phyloP scores from a whole-genome alignment of 2,888 invertebrate species.

The Iselma pallidipennis region DNA sequence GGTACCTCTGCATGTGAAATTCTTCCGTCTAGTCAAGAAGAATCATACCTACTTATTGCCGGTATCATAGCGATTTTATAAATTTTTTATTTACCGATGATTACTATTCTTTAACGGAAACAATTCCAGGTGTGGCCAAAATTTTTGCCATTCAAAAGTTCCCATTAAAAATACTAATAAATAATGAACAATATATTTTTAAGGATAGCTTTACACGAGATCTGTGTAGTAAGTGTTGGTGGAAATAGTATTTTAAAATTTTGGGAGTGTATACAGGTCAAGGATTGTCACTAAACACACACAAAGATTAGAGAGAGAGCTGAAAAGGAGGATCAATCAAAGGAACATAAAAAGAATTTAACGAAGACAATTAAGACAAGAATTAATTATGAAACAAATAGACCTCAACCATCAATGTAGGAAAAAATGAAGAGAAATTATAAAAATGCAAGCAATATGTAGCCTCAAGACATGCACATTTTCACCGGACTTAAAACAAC shows the following conservation, averaged over 20 bases:
- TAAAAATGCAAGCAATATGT: background rate
- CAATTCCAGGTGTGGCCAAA: background rate
- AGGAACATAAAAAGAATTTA: background rate
- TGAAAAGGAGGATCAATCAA: background rate
- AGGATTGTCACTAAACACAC: background rate
- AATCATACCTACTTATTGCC: background rate
- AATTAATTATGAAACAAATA: background rate
- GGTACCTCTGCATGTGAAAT: slow-evolving; percentile 9
- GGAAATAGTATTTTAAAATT: background rate
- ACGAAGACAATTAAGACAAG: background rate
- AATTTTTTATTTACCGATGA: too few species aligned
- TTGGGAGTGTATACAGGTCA: background rate
- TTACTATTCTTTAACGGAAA: background rate
- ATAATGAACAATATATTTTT: background rate
- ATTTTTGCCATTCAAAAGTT: background rate
- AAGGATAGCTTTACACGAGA: too few species aligned
- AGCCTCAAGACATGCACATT: background rate
- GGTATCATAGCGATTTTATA: background rate
- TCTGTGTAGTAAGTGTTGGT: too few species aligned
- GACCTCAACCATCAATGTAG: background rate
- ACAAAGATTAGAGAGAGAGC: background rate
- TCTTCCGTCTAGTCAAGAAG: slow-evolving; percentile 11
- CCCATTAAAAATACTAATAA: background rate
- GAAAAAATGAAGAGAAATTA: background rate
- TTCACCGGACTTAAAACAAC: background rate